These are phyloP conservation scores for Ptychadena robeensis DNA, from an alignment of 2,797 vertebrate species.

Conservation along the genomic window DNA sequence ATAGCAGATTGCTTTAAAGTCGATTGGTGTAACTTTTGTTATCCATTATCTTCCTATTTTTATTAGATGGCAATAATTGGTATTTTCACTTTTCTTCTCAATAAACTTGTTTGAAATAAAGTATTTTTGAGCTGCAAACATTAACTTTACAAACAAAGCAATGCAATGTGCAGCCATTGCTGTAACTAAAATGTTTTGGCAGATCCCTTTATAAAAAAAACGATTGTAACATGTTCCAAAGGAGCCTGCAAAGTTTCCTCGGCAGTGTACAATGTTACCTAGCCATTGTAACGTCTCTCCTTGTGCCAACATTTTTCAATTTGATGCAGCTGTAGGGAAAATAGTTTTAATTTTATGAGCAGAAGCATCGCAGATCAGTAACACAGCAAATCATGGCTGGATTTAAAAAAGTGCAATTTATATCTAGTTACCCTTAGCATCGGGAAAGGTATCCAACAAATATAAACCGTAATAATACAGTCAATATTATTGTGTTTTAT, in stretches of 20 bases:
- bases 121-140: too few relatives aligned
- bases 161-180: not conserved
- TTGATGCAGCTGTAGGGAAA: conserved; percentile 9
- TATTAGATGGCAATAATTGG: too few relatives aligned
- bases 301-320: not conserved
- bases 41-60: too few relatives aligned
- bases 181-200: not conserved
- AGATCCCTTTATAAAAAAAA: not conserved
- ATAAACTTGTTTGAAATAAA: too few relatives aligned
- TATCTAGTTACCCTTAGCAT: not conserved
- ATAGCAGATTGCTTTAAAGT: too few relatives aligned
- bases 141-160: too few relatives aligned
- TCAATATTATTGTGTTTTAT: conserved; percentile 30
- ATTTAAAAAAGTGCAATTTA: not conserved
- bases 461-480: conserved; percentile 22
- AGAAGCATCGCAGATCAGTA: conserved; percentile 1
- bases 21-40: too few relatives aligned
- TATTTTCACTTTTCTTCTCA: too few relatives aligned
- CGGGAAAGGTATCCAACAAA: conserved; percentile 18
- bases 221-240: not conserved
- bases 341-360: conserved; percentile 7
- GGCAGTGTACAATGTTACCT: conserved; percentile 1
- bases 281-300: not conserved
- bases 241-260: not conserved
- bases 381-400: conserved; percentile 9